A percentile compares a stretch with the other conserved stretches of the same genome.
These are phyloP conservation scores for Crenuchus spilurus DNA, from an alignment of 2,797 vertebrate genomes.

Conservation along the genomic window DNA sequence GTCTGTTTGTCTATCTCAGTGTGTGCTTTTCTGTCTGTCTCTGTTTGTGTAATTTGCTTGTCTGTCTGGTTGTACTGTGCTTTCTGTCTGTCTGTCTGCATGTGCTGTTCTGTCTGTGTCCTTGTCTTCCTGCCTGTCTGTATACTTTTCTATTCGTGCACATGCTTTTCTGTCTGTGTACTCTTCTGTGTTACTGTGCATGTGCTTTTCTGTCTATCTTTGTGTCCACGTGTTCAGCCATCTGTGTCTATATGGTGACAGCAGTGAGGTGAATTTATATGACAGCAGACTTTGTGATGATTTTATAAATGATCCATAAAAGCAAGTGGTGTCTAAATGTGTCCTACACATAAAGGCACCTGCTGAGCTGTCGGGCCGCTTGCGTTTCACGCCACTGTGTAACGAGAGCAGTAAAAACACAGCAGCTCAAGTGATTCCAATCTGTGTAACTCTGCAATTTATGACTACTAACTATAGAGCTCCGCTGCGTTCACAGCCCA, in stretches of 20 bases:
- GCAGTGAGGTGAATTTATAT: neutral
- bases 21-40: neutral
- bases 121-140: too few species aligned
- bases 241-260: neutral
- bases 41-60: neutral
- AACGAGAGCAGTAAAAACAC: conserved; percentile 12
- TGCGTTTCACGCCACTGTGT: neutral
- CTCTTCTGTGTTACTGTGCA: neutral
- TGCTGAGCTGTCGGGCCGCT: neutral
- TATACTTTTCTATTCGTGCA: neutral
- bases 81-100: neutral
- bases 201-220: neutral
- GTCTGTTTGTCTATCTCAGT: neutral
- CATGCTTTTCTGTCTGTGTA: neutral
- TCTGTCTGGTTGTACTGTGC: neutral
- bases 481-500: neutral
- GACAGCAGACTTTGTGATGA: neutral
- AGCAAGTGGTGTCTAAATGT: conserved; percentile 1
- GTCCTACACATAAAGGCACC: neutral
- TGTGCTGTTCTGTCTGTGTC: neutral
- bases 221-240: neutral
- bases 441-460: conserved; percentile 3
- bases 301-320: neutral
- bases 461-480: conserved; percentile 14
- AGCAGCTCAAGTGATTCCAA: conserved; percentile 11